Percentiles rank a stretch among this genome's conserved stretches.
phyloP scores from a whole-genome alignment of 2,888 invertebrate species.

The Thyatira batis region DNA sequence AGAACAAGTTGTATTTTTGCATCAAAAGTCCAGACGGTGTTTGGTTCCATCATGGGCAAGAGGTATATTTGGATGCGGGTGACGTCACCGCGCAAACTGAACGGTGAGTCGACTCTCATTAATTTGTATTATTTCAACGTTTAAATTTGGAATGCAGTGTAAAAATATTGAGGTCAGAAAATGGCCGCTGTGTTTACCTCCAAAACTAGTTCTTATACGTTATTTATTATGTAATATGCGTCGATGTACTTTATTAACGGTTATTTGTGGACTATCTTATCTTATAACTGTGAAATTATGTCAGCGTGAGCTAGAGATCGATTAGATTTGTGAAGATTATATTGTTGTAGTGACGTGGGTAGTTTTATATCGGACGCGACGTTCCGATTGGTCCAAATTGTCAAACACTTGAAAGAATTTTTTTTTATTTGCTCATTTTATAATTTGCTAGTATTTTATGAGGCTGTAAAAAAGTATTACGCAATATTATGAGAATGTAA shows the following conservation, averaged over 20 bases:
- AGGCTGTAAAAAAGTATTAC: too few species aligned
- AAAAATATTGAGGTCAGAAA: conserved; percentile 2
- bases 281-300: not conserved
- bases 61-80: conserved; percentile 68
- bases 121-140: conserved; percentile 9
- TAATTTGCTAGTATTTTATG: too few species aligned
- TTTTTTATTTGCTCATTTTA: too few species aligned
- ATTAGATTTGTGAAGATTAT: not conserved
- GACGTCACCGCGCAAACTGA: conserved; percentile 61
- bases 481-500: too few species aligned
- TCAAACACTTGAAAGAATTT: not conserved
- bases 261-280: not conserved
- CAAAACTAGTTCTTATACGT: not conserved
- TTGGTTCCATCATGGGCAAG: conserved; percentile 67
- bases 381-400: not conserved
- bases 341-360: not conserved
- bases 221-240: not conserved
- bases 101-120: conserved; percentile 46
- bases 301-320: not conserved
- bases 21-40: conserved; percentile 51
- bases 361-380: not conserved
- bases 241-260: not conserved
- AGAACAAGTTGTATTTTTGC: conserved; percentile 63
- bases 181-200: not conserved
- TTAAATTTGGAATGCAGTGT: not conserved